A percentile compares a stretch with the other conserved stretches of the same genome.
Conservation (phyloP, 2,888 invertebrate genomes). For the Nineta flava region DNA sequence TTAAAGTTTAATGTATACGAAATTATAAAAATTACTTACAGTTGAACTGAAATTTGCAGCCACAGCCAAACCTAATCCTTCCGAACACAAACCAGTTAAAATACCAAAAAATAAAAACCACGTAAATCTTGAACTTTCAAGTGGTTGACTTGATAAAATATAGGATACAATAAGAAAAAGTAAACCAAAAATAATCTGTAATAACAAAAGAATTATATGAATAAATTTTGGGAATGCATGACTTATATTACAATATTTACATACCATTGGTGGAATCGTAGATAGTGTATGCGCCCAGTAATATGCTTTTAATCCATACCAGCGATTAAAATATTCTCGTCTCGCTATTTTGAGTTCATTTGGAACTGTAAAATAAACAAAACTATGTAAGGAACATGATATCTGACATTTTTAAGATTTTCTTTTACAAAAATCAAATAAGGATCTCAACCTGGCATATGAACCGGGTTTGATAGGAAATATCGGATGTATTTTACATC, state of each 20-base stretch:
- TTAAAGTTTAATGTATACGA: constrained; percentile 2
- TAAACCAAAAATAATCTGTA: constrained; percentile 32
- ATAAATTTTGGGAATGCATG: background rate
- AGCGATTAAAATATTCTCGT: constrained; percentile 48
- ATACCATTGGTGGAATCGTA: constrained; percentile 39
- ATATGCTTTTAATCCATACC: constrained; percentile 48
- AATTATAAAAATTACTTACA: constrained; percentile 25
- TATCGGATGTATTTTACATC: too few species aligned
- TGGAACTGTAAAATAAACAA: constrained; percentile 34
- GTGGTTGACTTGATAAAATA: constrained; percentile 46
- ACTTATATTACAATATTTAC: constrained; percentile 16
- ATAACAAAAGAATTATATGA: constrained; percentile 9
- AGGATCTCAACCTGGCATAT: too few species aligned
- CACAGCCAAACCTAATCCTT: constrained; percentile 55
- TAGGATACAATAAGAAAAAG: constrained; percentile 36
- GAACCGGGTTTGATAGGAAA: too few species aligned
- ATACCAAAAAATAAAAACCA: constrained; percentile 41
- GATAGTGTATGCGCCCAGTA: constrained; percentile 39
- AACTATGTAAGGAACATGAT: background rate
- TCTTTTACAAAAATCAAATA: background rate
- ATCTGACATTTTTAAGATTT: background rate
- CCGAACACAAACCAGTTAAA: constrained; percentile 47
- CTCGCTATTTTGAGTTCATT: constrained; percentile 38
- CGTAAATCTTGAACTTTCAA: constrained; percentile 42
- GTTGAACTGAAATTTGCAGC: constrained; percentile 42